These are phyloP conservation scores for Schlechtendalia chinensis DNA, from an alignment of 1,140 invertebrate species.

Conservation along the genomic window DNA sequence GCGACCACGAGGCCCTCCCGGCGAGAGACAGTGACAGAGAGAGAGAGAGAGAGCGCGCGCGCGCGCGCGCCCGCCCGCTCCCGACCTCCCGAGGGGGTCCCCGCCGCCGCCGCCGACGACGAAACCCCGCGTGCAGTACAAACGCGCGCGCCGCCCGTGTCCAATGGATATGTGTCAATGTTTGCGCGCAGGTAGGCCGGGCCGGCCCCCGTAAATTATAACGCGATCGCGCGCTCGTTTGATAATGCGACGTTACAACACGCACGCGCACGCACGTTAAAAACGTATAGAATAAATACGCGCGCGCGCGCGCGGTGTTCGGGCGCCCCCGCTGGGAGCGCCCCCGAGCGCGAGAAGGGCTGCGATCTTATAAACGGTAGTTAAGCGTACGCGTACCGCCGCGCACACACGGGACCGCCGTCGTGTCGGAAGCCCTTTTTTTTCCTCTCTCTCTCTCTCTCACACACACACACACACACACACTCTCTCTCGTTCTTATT, in stretches of 20 bases:
- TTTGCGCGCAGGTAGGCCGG: not conserved
- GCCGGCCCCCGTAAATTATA: not conserved
- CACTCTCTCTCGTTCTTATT: too few species aligned
- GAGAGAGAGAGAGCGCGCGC: too few species aligned
- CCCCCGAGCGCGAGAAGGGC: not conserved
- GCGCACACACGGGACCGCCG: too few species aligned
- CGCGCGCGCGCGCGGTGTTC: not conserved
- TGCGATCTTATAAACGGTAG: slow-evolving; percentile 7
- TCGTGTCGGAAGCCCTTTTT: slow-evolving; percentile 28
- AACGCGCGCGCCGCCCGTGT: slow-evolving; percentile 2
- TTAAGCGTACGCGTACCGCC: too few species aligned
- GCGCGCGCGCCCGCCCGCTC: not conserved
- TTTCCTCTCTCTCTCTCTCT: too few species aligned
- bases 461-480: too few species aligned
- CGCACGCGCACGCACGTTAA: too few species aligned
- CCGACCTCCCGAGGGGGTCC: not conserved
- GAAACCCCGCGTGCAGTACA: not conserved
- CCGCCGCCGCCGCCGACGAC: not conserved
- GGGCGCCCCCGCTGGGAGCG: slow-evolving; percentile 10
- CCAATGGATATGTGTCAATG: slow-evolving; percentile 25
- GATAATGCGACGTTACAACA: not conserved
- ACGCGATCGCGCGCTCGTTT: not conserved
- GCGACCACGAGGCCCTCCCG: not conserved
- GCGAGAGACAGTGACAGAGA: not conserved
- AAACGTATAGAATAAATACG: slow-evolving; percentile 1